Conservation (phyloP, 2,113 vertebrate species). For the Prionailurus bengalensis region DNA sequence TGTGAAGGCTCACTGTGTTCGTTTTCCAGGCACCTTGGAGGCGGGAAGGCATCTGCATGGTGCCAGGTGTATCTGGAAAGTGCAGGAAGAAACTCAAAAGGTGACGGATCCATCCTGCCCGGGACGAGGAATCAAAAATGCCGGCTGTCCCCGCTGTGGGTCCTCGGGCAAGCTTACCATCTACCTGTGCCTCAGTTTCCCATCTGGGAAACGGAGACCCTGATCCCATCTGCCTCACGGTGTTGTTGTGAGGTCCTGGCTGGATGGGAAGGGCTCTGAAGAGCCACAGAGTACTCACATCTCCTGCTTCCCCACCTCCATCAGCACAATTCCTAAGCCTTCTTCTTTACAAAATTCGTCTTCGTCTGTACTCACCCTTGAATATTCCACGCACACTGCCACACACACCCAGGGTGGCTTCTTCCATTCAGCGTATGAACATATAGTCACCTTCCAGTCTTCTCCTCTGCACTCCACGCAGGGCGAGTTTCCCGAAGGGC, state of each 20-base stretch:
- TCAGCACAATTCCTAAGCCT: neutral
- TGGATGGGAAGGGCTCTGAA: neutral
- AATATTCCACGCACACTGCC: neutral
- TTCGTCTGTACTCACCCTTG: neutral
- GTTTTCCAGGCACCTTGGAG: neutral
- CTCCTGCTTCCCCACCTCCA: too few species aligned
- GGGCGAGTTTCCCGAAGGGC: neutral
- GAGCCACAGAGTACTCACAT: too few species aligned
- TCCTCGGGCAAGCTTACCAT: neutral
- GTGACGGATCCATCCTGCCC: accelerated
- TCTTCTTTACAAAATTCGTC: neutral
- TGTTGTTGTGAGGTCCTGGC: neutral
- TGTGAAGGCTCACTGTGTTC: neutral
- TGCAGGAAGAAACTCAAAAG: neutral
- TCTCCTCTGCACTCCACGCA: neutral
- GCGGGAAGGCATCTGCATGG: neutral
- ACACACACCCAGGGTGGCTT: neutral
- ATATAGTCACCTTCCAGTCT: neutral
- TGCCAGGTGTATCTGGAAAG: neutral
- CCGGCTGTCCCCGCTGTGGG: neutral
- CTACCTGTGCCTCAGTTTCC: too few species aligned
- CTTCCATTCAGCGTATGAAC: neutral
- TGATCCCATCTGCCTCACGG: neutral
- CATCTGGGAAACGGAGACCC: neutral
- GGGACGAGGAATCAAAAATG: neutral